A percentile compares a stretch with the other conserved stretches of the same genome.
Evolutionary conservation across 2,888 invertebrate genomes (phyloP).

Genomic region (Sicus ferrugineus): DNA sequence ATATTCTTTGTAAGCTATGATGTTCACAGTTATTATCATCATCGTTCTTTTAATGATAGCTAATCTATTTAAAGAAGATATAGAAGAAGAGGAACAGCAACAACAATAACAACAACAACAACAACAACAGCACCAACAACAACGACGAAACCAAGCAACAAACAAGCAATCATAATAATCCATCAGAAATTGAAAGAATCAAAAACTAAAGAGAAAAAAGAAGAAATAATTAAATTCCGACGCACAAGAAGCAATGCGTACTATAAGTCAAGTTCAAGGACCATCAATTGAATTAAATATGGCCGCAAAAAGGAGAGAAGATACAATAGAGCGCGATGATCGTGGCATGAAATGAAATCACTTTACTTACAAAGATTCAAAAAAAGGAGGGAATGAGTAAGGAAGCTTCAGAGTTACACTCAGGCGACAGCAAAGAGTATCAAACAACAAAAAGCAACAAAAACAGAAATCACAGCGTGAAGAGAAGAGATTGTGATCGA

Average conservation of each 20-base stretch:
- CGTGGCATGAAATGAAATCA: too few species aligned
- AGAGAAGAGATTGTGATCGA: neutral
- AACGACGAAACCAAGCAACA: neutral
- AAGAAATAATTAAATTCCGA: neutral
- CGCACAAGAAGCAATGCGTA: slow-evolving; percentile 42
- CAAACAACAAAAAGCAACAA: neutral
- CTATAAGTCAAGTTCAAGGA: slow-evolving; percentile 60
- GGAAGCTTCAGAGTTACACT: too few species aligned
- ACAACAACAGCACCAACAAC: neutral
- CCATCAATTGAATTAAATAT: slow-evolving; percentile 58
- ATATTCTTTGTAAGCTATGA: too few species aligned
- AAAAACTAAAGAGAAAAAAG: neutral
- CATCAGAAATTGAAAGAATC: neutral
- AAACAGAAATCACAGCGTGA: neutral
- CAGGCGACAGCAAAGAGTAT: neutral
- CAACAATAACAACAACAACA: neutral
- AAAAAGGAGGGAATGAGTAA: neutral
- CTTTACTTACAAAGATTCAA: too few species aligned
- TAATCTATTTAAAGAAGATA: too few species aligned
- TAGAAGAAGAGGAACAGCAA: too few species aligned
- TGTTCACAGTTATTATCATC: too few species aligned
- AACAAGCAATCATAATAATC: slow-evolving; percentile 21
- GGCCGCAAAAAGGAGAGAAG: slow-evolving; percentile 39
- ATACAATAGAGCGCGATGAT: slow-evolving; percentile 35
- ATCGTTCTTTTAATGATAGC: too few species aligned